Evolutionary conservation across 1,140 invertebrate genomes (phyloP), one percentile per base, ranked within the genome.

Genomic region (Linepithema humile): DNA sequence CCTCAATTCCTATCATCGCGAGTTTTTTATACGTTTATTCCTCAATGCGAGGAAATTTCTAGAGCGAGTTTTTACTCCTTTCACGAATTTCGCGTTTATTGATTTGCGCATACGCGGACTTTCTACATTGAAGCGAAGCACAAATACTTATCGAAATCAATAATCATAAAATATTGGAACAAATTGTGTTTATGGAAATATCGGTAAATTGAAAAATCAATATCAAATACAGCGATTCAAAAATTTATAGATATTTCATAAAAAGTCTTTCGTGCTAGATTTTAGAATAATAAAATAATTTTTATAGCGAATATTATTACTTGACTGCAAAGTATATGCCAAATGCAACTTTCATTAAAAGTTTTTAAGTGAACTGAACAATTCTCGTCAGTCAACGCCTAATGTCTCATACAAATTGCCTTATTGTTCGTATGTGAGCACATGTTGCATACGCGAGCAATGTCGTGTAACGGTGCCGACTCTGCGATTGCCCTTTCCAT

Each of bases 401-500:
- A 60, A 74, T 38, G 55, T 23, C 35, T 74, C 72, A 74, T 74
- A 74, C 55, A 60, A 74, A 74, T 74, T 40, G 38, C 53, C 55
- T 74, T 60, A 40, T 74, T 74, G 35, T 74, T 60, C 12, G 50
- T 74, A 74, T 53, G 70, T 74, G 70, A 74, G 72, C 72, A 48
- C 10, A 60, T 53, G 50, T 40, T 60, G 72, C 55, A 40, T 15
- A 38, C 55, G 26, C 29, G 70, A 74, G 38, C 17, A 74, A 74
- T 40, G 72, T 40, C 72, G 5, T 40, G 55, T 60, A 74, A 74
- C 72, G 72, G 72, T 74, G 72, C 17, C 38, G 17, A 35, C 55
- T 60, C 26, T 60, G 72, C 38, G 35, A 29, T 40, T 43, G 72
- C 35, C 17, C 17, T 74, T 60, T 40, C 3, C 53, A 74, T n/a